These are phyloP conservation scores for Plumapathes pennacea DNA, from an alignment of 92 coral and sea anemone genomes.

Conservation along the genomic window DNA sequence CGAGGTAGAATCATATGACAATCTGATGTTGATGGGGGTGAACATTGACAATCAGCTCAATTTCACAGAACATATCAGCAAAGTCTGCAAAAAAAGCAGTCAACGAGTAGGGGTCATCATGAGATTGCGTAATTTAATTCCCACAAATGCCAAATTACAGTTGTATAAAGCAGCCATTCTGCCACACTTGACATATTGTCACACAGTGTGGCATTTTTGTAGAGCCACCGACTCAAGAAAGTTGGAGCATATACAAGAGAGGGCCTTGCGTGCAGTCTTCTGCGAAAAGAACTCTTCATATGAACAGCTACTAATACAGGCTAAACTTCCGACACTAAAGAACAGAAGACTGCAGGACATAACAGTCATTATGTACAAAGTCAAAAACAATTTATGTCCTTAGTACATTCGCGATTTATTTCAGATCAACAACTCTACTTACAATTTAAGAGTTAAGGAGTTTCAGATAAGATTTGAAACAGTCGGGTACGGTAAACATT, in stretches of 20 bases:
- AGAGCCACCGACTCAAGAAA: conserved; percentile 12
- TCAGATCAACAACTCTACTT: background rate
- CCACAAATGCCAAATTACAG: background rate
- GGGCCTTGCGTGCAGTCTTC: background rate
- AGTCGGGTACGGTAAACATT: background rate
- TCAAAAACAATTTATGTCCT: background rate
- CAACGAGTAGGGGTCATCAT: background rate
- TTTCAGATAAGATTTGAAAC: background rate
- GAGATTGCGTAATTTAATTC: background rate
- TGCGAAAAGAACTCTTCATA: background rate
- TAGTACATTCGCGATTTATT: background rate
- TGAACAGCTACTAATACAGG: no score
- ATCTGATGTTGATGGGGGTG: conserved; percentile 14
- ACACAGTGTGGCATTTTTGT: background rate
- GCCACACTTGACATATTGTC: conserved; percentile 2
- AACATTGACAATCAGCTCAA: conserved; percentile 17
- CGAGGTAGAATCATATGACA: conserved; percentile 1
- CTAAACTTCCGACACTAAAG: background rate
- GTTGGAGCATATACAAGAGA: conserved; percentile 12
- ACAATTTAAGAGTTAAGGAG: background rate
- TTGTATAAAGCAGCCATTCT: conserved; percentile 4
- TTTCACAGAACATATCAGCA: conserved; percentile 7
- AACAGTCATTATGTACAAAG: background rate
- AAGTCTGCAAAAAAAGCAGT: conserved; percentile 23
- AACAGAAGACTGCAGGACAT: background rate